These are phyloP conservation scores for Indicator maculatus DNA, from an alignment of 2,113 vertebrate genomes.

Conservation along the genomic window DNA sequence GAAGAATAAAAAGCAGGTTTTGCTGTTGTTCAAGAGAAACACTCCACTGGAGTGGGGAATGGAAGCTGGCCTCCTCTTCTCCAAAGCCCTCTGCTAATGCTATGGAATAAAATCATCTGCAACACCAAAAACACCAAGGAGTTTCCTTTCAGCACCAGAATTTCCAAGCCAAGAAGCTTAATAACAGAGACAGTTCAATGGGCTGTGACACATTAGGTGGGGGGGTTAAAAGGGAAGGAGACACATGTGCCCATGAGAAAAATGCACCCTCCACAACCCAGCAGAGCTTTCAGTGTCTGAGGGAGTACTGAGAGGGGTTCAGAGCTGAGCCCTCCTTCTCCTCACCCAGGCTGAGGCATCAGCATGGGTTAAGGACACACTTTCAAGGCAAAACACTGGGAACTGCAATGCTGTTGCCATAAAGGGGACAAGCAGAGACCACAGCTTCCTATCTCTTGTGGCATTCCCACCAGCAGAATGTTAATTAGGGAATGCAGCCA, in stretches of 20 bases:
- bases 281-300: not conserved
- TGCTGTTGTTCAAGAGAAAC: not conserved
- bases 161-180: not conserved
- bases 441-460: not conserved
- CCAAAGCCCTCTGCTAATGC: not conserved
- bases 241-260: not conserved
- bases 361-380: rapidly evolving
- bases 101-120: not conserved
- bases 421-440: not conserved
- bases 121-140: not conserved
- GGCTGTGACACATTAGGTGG: not conserved
- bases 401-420: not conserved
- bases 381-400: not conserved
- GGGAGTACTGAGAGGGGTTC: not conserved
- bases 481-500: not conserved
- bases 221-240: not conserved
- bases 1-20: not conserved
- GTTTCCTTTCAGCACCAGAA: not conserved
- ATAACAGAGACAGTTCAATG: not conserved
- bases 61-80: not conserved
- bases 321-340: not conserved
- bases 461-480: not conserved
- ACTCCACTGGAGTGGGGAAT: not conserved
- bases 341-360: not conserved
- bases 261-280: not conserved